Evolutionary conservation across 2,797 vertebrate species (phyloP), one percentile per base, ranked within the genome.

Genomic region (Protosalanx chinensis): DNA sequence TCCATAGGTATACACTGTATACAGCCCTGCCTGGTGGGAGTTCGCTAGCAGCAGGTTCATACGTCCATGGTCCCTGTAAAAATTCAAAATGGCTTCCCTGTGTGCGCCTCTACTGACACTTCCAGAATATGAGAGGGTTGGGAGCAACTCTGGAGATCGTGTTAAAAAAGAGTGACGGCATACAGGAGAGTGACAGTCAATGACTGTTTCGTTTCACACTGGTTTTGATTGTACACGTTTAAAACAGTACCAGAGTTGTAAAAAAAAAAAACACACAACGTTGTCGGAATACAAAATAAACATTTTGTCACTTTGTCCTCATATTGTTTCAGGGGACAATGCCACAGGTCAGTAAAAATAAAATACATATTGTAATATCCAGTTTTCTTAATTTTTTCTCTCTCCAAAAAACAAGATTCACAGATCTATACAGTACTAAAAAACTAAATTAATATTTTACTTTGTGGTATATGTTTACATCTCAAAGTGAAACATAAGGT

Each of bases 351-450:
- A 89, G 86, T 93, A 93, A 90, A 87, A 73, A 70, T 73, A 59
- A 86, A 92, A 82, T 93, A 92, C 88, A 56, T 56, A 56, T 56
- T 56, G 91, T 90, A 94, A 85, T 83, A 84, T 65, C 73, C 75
- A 80, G 81, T 90, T 91, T 84, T 87, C 89, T 89, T 88, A 27
- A 27, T 94, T 93, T 86, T 46, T 46, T 35, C 5, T 35, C 6
- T 79, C 92, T 92, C 93, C 91, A 93, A 94, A 93, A 92, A 88
- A 95, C 95, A 89, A 85, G 79, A 84, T 68, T 85, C 91, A 95
- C 93, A 94, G 93, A 92, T 94, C 90, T 94, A 93, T 95, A 94
- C 92, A 93, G 92, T 93, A 93, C 93, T 96, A 95, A 92, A 96
- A 96, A 96, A 95, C 93, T 94, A 96, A 96, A 96, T 92, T 74